A percentile compares a stretch with the other conserved stretches of the same genome.
Evolutionary conservation across 2,888 invertebrate genomes (phyloP).

Genomic region (Spicauda simplicius): DNA sequence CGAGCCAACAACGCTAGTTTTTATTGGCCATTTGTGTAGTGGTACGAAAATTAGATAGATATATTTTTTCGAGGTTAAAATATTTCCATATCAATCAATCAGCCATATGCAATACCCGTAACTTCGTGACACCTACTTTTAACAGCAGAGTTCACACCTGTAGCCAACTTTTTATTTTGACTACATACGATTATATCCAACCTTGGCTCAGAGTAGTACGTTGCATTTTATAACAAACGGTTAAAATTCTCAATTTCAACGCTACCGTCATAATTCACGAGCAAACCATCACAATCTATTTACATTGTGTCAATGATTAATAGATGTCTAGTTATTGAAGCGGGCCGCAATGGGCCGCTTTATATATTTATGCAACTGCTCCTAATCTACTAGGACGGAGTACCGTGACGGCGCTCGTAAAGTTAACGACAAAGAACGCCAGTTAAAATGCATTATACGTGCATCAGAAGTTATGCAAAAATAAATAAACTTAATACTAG

Average conservation of each 20-base stretch:
- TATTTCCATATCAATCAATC: no score
- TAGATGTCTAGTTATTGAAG: neutral
- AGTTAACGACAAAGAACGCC: conserved; percentile 5
- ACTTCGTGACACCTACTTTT: no score
- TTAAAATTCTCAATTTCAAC: neutral
- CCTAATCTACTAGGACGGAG: neutral
- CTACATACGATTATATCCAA: no score
- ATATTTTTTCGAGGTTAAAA: no score
- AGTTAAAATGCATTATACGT: neutral
- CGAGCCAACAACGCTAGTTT: no score
- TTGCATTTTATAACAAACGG: neutral
- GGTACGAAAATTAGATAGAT: no score
- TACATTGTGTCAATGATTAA: conserved; percentile 7
- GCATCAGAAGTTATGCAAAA: neutral
- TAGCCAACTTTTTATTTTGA: no score
- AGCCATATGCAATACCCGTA: no score
- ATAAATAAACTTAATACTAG: no score
- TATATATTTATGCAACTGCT: conserved; percentile 3
- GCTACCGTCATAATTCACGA: neutral
- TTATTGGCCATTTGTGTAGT: no score
- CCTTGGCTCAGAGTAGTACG: no score
- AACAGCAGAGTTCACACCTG: no score
- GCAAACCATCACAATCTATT: conserved; percentile 13
- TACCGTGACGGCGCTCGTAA: conserved; percentile 14
- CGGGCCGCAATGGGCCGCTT: neutral